Evolutionary conservation across 2,113 vertebrate species (phyloP).

Genomic region (Aptenodytes patagonicus): DNA sequence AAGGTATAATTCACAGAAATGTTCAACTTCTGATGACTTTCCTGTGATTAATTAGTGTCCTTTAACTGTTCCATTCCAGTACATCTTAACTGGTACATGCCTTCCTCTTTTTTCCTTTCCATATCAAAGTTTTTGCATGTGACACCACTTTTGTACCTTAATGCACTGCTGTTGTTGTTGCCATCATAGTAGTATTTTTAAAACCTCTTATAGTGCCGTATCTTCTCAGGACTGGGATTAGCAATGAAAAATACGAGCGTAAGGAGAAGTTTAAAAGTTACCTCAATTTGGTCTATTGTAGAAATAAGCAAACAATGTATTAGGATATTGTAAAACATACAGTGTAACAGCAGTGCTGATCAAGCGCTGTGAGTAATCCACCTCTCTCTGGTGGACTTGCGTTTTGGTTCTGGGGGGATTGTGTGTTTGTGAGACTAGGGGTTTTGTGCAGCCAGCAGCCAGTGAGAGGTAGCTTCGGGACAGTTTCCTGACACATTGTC

Average conservation of each 20-base stretch:
- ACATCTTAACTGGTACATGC: background rate
- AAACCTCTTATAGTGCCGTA: fast-evolving
- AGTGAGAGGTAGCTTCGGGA: background rate
- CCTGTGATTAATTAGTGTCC: background rate
- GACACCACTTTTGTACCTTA: background rate
- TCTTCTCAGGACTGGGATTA: background rate
- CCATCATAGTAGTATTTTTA: background rate
- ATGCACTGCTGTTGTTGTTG: background rate
- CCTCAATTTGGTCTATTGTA: background rate
- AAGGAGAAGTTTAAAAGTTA: background rate
- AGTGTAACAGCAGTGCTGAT: background rate
- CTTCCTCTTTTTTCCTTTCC: background rate
- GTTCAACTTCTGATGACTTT: background rate
- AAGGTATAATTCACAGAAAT: background rate
- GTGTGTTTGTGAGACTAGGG: background rate
- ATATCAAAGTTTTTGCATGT: background rate
- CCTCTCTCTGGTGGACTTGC: background rate
- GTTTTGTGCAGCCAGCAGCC: background rate
- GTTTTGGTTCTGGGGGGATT: background rate
- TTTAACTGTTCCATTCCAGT: background rate
- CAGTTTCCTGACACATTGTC: background rate
- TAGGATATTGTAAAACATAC: background rate
- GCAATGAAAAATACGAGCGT: background rate
- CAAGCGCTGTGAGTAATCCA: background rate
- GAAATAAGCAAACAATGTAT: background rate